Evolutionary conservation across 2,113 vertebrate genomes (phyloP), one percentile per base, ranked within the genome.

Genomic region (Crypturellus undulatus): DNA sequence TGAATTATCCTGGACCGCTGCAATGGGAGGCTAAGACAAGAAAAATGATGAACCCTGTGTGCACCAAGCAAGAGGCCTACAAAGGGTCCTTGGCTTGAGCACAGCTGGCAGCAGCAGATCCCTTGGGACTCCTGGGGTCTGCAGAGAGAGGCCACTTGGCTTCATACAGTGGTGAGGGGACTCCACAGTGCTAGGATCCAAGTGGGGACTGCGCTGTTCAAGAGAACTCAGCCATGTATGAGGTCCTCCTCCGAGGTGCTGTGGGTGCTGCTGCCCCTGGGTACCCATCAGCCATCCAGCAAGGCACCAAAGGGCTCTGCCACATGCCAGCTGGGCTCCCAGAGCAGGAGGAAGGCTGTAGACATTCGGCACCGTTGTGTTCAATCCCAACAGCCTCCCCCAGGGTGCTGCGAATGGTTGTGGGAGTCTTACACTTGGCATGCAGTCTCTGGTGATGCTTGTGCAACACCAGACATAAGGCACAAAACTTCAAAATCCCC

Each of bases 381-480:
- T 52, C 12, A 13, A 18, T 58, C 54, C 22, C 0, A 4, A 28
- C 2, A 71, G 19, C n/a, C 28, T 38, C 10, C 10, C 42, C 49
- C 25, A 64, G 12, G 25, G 51, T 79, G 40, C 43, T 91, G 73
- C 56, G 36, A 13, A 17, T 34, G 59, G 64, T 51, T 4, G 5
- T 45, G 24, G 24, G 42, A 84, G 59, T 12, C 26, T 63, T 13
- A 14, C 5, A 0, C 19, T 47, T 59, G 30, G 85, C 75, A 92
- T 34, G 69, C 5, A 47, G 13, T 6, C 49, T 19, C 64, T 45
- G n/a, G 26, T 6, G 42, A 40, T 22, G 1, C 12, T 10, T 0
- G 4, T 34, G 22, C 11, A 20, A 30, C 17, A 8, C 6, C 1
- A 1, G n/a, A 13, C 6, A 24, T 49, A 12, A 4, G 22, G 21